Base-by-base conservation (phyloP, 2,888 invertebrate species). In the Arctia plantaginis region DNA sequence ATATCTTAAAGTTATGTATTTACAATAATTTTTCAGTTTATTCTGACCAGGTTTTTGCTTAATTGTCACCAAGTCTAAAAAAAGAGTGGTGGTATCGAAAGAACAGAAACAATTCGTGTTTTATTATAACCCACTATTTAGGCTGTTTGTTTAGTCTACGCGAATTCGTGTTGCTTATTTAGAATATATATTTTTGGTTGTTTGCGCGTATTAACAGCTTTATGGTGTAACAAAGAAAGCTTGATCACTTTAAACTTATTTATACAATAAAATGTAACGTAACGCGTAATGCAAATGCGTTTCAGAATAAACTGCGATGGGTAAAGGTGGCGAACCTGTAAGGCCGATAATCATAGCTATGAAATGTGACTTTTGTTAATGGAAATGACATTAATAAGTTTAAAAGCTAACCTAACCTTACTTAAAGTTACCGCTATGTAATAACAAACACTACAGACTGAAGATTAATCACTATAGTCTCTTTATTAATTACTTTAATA, bases 121-220 rank as follows among this genome's bases (percentile, higher is more conserved):
- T 71, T 74, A 69, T 41, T 66, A 65, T 55, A 68, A 59, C 72
- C 44, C 69, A 77, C 66, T 72, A 30, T 64, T 77, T 69, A 33
- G 66, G 69, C 59, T 39, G 75, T 83, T 78, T 87, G 87, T 87
- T 87, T 87, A 87, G 87, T 87, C 87, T 86, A 82, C 83, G 77
- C 72, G 73, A 71, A 76, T 80, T 81, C 77, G 75, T 79, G 77
- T 55, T 75, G 77, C 68, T 73, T 80, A 77, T 77, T 64, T 68
- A 64, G 39, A 64, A 55, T 62, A 62, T 15, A 55, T 71, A 75
- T 75, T 83, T 81, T 81, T 70, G 81, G 78, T 78, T 77, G 76
- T 77, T 83, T 76, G 74, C 76, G 77, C 72, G 79, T 77, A 79
- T 76, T 74, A 67, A 75, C 55, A 75, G 78, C 75, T 80, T 74